Evolutionary conservation across 2,888 invertebrate genomes (phyloP).

Genomic region (Drosophila anomalata): DNA sequence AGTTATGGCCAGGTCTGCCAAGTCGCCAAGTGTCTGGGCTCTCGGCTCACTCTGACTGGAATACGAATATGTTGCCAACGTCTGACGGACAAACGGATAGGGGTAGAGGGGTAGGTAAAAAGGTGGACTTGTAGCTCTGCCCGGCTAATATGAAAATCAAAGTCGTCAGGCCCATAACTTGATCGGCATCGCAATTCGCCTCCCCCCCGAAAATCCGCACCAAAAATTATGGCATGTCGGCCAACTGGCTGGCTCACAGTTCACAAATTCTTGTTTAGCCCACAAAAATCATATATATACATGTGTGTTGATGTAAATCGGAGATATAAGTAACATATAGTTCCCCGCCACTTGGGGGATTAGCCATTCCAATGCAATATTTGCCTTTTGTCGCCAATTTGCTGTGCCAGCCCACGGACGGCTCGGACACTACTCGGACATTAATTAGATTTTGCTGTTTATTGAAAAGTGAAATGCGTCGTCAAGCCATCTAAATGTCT

Average conservation of each 20-base stretch:
- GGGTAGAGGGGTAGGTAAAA: not conserved
- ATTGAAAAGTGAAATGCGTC: slow-evolving; percentile 46
- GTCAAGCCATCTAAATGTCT: slow-evolving; percentile 19
- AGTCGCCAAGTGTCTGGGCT: slow-evolving; percentile 45
- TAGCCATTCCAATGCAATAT: slow-evolving; percentile 33
- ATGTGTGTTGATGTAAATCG: slow-evolving; percentile 26
- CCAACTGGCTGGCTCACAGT: slow-evolving; percentile 57
- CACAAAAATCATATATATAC: slow-evolving; percentile 37
- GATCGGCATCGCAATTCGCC: slow-evolving; percentile 55
- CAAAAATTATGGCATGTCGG: slow-evolving; percentile 60
- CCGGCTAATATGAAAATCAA: slow-evolving; percentile 68
- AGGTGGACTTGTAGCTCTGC: not conserved
- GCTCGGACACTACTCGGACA: slow-evolving; percentile 61
- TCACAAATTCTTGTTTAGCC: slow-evolving; percentile 65
- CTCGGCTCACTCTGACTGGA: slow-evolving; percentile 57
- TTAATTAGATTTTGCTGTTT: slow-evolving; percentile 61
- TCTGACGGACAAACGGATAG: slow-evolving; percentile 38
- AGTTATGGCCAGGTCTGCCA: slow-evolving; percentile 67
- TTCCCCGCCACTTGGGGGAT: slow-evolving; percentile 34
- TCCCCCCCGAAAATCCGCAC: slow-evolving; percentile 31
- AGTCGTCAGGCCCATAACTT: slow-evolving; percentile 67
- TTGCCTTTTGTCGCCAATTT: slow-evolving; percentile 59
- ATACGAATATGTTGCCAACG: slow-evolving; percentile 57
- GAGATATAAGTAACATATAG: slow-evolving; percentile 7
- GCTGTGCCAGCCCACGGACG: slow-evolving; percentile 40